Conservation (phyloP, 1,140 invertebrate species). For the Archivesica marissinica region DNA sequence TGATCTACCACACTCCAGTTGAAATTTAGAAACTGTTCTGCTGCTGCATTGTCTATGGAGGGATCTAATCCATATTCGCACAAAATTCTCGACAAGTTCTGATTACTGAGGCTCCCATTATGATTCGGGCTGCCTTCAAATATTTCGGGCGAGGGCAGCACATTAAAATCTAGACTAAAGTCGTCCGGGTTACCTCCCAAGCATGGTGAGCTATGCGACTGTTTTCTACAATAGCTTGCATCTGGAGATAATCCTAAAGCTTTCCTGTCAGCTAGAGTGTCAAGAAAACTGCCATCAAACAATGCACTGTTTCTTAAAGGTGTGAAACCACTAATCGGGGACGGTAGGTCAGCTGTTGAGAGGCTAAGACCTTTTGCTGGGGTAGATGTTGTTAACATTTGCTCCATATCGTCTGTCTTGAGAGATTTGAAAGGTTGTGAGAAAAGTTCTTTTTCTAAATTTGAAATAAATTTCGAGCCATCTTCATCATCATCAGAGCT, state of each 20-base stretch:
- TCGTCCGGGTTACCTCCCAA: conserved; percentile 1
- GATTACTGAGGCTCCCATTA: conserved; percentile 3
- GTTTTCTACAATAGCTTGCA: background rate
- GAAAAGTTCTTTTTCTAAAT: conserved; percentile 61
- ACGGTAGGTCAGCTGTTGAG: conserved; percentile 39
- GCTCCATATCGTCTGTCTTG: conserved; percentile 17
- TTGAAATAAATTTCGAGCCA: conserved; percentile 46
- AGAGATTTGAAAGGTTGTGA: conserved; percentile 16
- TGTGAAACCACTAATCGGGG: conserved; percentile 60
- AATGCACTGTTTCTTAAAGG: conserved; percentile 43
- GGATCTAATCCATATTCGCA: conserved; percentile 60
- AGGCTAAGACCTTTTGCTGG: conserved; percentile 32
- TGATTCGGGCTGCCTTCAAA: conserved; percentile 18
- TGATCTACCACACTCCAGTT: conserved; percentile 63
- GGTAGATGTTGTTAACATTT: conserved; percentile 59
- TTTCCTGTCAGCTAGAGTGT: conserved; percentile 60
- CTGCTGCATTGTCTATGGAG: conserved; percentile 51
- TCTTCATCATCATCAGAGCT: conserved; percentile 64
- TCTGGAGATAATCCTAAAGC: conserved; percentile 38
- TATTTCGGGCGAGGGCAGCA: conserved; percentile 45
- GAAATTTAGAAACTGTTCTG: conserved; percentile 49
- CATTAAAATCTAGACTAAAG: conserved; percentile 44
- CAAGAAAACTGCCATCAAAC: conserved; percentile 67
- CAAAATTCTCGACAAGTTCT: conserved; percentile 59
- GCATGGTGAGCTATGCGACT: conserved; percentile 5